Evolutionary conservation across 2,113 vertebrate species (phyloP).

Genomic region (Cynocephalus volans): DNA sequence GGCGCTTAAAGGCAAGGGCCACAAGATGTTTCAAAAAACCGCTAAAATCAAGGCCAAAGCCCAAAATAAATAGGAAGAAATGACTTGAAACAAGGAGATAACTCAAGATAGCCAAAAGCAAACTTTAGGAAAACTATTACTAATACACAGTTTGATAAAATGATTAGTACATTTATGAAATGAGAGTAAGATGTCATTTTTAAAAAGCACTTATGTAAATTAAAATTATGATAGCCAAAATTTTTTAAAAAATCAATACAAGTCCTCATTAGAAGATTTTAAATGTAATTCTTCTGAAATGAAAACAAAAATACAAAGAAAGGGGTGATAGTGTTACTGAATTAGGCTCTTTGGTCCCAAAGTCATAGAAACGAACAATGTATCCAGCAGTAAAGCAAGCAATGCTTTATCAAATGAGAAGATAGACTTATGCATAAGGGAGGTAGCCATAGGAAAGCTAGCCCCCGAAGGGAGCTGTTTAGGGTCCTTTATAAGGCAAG

Average conservation of each 20-base stretch:
- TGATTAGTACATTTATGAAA: not conserved
- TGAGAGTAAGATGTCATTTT: not conserved
- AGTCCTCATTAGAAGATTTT: not conserved
- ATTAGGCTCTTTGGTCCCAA: too few relatives aligned
- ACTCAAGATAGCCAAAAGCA: not conserved
- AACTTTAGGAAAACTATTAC: not conserved
- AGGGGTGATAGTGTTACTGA: not conserved
- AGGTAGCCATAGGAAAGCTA: too few relatives aligned
- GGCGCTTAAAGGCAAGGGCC: not conserved
- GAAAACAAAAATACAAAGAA: slow-evolving; percentile 11
- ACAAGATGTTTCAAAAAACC: not conserved
- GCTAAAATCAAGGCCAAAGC: not conserved
- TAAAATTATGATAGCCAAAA: not conserved
- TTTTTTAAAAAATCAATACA: not conserved
- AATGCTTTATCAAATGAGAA: too few relatives aligned
- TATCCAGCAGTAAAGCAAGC: too few relatives aligned
- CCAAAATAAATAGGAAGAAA: not conserved
- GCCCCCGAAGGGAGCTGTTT: too few relatives aligned
- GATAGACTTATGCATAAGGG: too few relatives aligned
- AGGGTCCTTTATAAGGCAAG: too few relatives aligned
- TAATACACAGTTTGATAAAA: not conserved
- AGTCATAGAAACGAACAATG: too few relatives aligned
- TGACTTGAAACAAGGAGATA: not conserved
- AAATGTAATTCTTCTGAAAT: not conserved
- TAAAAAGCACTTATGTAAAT: not conserved